Evolutionary conservation across 2,113 vertebrate genomes (phyloP).

Genomic region (Mesocricetus auratus): DNA sequence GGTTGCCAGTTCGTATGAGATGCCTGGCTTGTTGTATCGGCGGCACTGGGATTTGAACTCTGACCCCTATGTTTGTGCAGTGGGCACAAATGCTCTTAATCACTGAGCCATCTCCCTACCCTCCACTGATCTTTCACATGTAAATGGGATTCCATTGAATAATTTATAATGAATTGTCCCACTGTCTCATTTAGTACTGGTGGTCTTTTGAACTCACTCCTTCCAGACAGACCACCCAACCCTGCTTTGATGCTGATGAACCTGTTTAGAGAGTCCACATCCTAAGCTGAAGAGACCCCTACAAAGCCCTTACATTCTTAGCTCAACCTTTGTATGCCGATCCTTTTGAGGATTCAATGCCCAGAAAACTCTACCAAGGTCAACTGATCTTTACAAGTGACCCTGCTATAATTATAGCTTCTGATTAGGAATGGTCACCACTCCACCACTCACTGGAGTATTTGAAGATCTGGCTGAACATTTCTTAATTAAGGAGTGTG

Average conservation of each 20-base stretch:
- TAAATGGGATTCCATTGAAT: background rate
- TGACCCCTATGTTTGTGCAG: background rate
- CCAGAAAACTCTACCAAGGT: background rate
- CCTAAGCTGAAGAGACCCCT: accelerated
- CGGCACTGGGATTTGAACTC: background rate
- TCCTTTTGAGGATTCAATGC: background rate
- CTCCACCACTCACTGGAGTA: background rate
- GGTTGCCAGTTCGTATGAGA: background rate
- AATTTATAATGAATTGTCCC: background rate
- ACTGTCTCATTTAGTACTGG: background rate
- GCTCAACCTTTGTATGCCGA: background rate
- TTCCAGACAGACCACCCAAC: background rate
- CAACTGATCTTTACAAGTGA: background rate
- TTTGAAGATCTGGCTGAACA: background rate
- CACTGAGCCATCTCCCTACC: too few relatives aligned
- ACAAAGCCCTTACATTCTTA: background rate
- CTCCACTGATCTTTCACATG: background rate
- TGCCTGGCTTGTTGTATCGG: background rate
- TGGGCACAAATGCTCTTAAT: too few relatives aligned
- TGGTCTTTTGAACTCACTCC: background rate
- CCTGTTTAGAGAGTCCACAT: background rate
- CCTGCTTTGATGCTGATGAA: background rate
- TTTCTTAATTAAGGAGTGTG: background rate
- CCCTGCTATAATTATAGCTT: background rate
- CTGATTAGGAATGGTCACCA: background rate